A percentile compares a stretch with the other conserved stretches of the same genome.
Evolutionary conservation across 2,888 invertebrate species (phyloP).

Genomic region (Orchestes rusci): DNA sequence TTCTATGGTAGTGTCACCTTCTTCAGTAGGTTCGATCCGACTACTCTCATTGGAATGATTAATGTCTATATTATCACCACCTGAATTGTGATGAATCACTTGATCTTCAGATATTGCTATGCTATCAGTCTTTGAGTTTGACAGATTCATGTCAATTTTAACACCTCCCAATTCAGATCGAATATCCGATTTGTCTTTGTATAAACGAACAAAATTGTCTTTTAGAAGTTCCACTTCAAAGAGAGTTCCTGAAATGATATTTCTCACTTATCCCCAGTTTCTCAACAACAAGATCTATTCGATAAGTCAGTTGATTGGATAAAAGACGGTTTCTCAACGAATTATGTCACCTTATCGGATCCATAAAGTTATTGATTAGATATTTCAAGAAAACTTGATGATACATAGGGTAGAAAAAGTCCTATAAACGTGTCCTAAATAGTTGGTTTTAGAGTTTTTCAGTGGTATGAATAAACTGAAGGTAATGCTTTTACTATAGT

Average conservation of each 20-base stretch:
- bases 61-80: constrained; percentile 12
- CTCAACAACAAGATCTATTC: no score
- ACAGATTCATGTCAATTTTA: constrained; percentile 16
- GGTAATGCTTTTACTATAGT: no score
- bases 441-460: no score
- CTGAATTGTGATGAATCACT: constrained; percentile 16
- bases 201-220: constrained; percentile 34
- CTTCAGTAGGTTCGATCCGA: constrained; percentile 1
- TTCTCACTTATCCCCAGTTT: no score
- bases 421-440: no score
- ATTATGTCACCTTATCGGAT: no score
- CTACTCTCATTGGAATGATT: constrained; percentile 15
- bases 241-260: constrained; percentile 28
- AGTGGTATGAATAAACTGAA: no score
- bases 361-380: no score
- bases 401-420: no score
- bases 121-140: constrained; percentile 15
- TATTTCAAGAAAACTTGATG: no score
- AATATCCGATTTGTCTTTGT: constrained; percentile 35
- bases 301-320: no score
- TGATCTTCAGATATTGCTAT: constrained; percentile 10
- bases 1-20: neutral
- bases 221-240: constrained; percentile 36
- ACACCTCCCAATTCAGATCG: constrained; percentile 31
- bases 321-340: no score